Evolutionary conservation across 92 coral and sea anemone genomes (phyloP).

Genomic region (Epizoanthus rinbou): DNA sequence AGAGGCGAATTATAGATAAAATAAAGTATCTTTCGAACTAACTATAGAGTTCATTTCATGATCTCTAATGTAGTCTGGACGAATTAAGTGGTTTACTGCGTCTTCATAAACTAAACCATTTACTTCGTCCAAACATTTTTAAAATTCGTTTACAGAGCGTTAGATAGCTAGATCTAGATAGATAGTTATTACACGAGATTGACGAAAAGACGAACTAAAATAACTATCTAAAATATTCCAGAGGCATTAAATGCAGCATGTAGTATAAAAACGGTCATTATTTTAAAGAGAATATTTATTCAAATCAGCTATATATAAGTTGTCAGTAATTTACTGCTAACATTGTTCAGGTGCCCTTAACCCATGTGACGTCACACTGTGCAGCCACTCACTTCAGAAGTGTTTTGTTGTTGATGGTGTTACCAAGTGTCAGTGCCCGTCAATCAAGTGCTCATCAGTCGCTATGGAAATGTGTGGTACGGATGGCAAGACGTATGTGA

Average conservation of each 20-base stretch:
- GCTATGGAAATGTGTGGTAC: constrained; percentile 72
- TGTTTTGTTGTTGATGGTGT: constrained; percentile 46
- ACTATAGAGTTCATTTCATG: no score
- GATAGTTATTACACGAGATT: no score
- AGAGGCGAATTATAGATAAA: no score
- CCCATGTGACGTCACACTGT: constrained; percentile 50
- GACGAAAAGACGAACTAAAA: no score
- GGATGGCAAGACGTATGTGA: constrained; percentile 74
- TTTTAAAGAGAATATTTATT: neutral
- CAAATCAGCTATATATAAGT: neutral
- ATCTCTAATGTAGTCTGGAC: no score
- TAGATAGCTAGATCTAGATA: no score
- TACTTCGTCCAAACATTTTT: no score
- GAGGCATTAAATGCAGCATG: no score
- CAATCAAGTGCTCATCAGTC: constrained; percentile 36
- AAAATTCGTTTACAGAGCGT: no score
- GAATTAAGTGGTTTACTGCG: no score
- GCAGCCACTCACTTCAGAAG: constrained; percentile 67
- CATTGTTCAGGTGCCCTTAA: constrained; percentile 25
- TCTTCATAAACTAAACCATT: no score
- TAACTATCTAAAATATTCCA: neutral
- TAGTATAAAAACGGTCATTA: neutral
- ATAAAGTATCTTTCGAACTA: no score
- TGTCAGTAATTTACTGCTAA: neutral
- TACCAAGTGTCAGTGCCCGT: constrained; percentile 60